Evolutionary conservation across 2,888 invertebrate species (phyloP).

Genomic region (Masnerella sp.): DNA sequence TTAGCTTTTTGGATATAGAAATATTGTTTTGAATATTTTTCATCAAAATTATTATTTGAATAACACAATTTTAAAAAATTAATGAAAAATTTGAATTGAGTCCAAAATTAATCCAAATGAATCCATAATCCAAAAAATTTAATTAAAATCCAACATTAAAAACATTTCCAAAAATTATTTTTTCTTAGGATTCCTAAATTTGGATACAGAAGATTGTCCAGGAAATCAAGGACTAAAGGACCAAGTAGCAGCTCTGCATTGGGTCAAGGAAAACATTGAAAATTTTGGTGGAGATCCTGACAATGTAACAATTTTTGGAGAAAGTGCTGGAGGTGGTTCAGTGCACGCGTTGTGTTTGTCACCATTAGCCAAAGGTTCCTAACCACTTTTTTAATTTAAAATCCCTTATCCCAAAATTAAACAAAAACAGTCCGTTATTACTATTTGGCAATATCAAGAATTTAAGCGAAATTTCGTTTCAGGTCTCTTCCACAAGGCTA

Average conservation of each 20-base stretch:
- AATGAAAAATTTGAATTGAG: too few relatives aligned
- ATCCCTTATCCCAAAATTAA: too few relatives aligned
- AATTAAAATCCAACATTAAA: too few relatives aligned
- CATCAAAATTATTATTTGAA: too few relatives aligned
- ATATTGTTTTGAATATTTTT: too few relatives aligned
- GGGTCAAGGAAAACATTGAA: slow-evolving; percentile 33
- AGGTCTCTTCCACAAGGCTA: slow-evolving; percentile 29
- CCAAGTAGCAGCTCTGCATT: slow-evolving; percentile 17
- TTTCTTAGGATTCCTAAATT: slow-evolving; percentile 37
- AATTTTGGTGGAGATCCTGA: slow-evolving; percentile 32
- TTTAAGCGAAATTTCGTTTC: not conserved
- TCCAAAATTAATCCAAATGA: too few relatives aligned
- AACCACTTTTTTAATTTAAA: not conserved
- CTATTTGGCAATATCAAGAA: too few relatives aligned
- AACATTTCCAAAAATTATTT: too few relatives aligned
- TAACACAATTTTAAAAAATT: too few relatives aligned
- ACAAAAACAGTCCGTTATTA: too few relatives aligned
- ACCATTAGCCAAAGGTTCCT: slow-evolving; percentile 32
- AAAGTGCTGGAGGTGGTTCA: slow-evolving; percentile 32
- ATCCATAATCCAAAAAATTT: too few relatives aligned
- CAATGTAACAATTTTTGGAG: slow-evolving; percentile 37
- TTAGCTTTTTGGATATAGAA: too few relatives aligned
- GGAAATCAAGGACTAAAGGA: slow-evolving; percentile 41
- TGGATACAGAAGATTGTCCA: slow-evolving; percentile 15
- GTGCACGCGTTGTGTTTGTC: slow-evolving; percentile 35